Conservation (phyloP, 2,888 invertebrate genomes). For the Dascillus cervinus region DNA sequence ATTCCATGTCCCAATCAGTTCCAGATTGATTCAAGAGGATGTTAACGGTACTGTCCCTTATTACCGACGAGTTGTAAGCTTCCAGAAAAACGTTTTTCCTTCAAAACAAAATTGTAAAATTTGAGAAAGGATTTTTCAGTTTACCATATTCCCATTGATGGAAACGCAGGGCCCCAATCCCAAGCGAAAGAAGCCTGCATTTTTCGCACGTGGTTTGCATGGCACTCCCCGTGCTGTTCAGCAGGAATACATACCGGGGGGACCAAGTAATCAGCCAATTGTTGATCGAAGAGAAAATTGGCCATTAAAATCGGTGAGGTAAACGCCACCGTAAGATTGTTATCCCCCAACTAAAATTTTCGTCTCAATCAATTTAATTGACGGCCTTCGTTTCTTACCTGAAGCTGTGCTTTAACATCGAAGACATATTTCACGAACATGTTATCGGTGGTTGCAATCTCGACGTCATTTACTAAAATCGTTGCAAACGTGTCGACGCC, state of each 20-base stretch:
- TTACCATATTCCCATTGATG: conserved; percentile 89
- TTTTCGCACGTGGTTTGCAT: conserved; percentile 84
- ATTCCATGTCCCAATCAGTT: conserved; percentile 41
- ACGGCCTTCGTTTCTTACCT: too few relatives aligned
- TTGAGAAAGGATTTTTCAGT: neutral
- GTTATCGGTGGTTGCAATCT: conserved; percentile 62
- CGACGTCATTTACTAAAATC: conserved; percentile 62
- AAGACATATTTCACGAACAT: conserved; percentile 79
- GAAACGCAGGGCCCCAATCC: conserved; percentile 96
- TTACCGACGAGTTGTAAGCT: conserved; percentile 54
- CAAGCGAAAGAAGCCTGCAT: conserved; percentile 93
- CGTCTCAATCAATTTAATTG: too few relatives aligned
- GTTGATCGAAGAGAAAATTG: conserved; percentile 24
- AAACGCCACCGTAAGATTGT: conserved; percentile 35
- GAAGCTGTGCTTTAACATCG: conserved; percentile 54
- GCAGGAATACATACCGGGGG: conserved; percentile 72
- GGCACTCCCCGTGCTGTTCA: conserved; percentile 81
- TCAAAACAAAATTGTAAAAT: conserved; percentile 2
- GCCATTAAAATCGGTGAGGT: conserved; percentile 34
- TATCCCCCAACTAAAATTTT: conserved; percentile 32
- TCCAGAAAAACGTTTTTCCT: conserved; percentile 64
- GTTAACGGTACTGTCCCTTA: conserved; percentile 48
- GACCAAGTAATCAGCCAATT: conserved; percentile 42
- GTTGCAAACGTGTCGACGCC: conserved; percentile 80
- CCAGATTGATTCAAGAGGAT: conserved; percentile 19